phyloP scores from a whole-genome alignment of 1,140 invertebrate genomes.

The Hylaeus anthracinus region DNA sequence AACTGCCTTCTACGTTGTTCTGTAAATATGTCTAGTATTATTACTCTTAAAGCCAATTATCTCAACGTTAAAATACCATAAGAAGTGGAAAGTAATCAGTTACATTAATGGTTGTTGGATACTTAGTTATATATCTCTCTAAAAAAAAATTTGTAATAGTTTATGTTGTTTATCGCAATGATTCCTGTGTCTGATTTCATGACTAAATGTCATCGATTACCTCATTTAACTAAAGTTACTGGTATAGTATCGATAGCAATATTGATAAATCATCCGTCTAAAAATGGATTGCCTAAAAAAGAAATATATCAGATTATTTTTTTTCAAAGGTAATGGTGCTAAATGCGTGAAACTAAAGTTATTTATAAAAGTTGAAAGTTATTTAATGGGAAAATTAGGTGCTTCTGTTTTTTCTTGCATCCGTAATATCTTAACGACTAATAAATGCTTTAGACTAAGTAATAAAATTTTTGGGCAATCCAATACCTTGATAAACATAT shows the following conservation, averaged over 20 bases:
- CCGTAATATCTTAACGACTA: constrained; percentile 56
- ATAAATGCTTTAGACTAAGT: constrained; percentile 49
- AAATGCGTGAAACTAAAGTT: constrained; percentile 72
- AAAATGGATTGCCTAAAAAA: constrained; percentile 75
- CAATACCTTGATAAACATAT: constrained; percentile 60
- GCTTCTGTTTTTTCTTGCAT: constrained; percentile 73
- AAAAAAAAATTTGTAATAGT: constrained; percentile 45
- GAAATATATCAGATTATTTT: constrained; percentile 73
- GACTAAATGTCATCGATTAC: constrained; percentile 74
- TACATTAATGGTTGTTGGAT: constrained; percentile 61
- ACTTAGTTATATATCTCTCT: constrained; percentile 47
- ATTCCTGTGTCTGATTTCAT: constrained; percentile 65
- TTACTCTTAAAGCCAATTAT: constrained; percentile 71
- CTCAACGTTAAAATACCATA: constrained; percentile 61
- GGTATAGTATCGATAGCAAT: constrained; percentile 68
- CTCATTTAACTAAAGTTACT: constrained; percentile 78
- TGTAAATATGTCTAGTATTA: constrained; percentile 74
- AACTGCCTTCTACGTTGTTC: constrained; percentile 70
- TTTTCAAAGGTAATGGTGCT: constrained; percentile 74
- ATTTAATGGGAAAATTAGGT: constrained; percentile 65
- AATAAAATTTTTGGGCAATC: constrained; percentile 72
- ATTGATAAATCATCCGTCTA: constrained; percentile 76
- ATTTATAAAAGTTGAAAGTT: constrained; percentile 72
- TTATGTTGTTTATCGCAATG: constrained; percentile 61
- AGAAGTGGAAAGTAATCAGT: constrained; percentile 59